phyloP scores from a whole-genome alignment of 35 echinoderm and acorn worm species.

The Patiria miniata region DNA sequence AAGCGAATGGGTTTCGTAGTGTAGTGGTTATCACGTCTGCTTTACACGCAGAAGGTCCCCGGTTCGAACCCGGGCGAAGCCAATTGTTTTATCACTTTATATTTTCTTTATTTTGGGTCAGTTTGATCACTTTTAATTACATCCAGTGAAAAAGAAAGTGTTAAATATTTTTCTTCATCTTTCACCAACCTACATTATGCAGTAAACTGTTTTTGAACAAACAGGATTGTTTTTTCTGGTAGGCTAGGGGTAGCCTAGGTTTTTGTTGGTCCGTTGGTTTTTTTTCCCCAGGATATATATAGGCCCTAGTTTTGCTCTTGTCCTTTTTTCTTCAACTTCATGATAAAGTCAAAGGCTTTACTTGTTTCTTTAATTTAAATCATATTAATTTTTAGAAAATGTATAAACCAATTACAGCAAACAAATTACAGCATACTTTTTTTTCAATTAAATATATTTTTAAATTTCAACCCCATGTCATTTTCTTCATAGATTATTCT shows the following conservation, averaged over 20 bases:
- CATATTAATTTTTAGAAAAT: background rate
- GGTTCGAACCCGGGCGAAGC: constrained; percentile 97
- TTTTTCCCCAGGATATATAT: background rate
- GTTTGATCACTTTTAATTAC: background rate
- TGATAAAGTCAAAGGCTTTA: background rate
- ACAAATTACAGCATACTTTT: background rate
- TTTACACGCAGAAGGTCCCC: constrained; percentile 99
- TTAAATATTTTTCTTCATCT: too few relatives aligned
- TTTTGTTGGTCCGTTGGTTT: background rate
- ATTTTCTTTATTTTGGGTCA: constrained; percentile 10
- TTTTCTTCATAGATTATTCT: too few relatives aligned
- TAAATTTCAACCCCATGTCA: too few relatives aligned
- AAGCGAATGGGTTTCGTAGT: constrained; percentile 61
- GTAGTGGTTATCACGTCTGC: constrained; percentile 99
- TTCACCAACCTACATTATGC: too few relatives aligned
- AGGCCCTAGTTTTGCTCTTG: background rate
- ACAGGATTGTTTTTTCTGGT: too few relatives aligned
- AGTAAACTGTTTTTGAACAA: too few relatives aligned
- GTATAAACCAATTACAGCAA: background rate
- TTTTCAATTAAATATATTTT: too few relatives aligned
- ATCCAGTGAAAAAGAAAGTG: too few relatives aligned
- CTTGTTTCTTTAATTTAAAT: background rate
- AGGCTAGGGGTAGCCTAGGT: too few relatives aligned
- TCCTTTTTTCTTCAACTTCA: too few relatives aligned
- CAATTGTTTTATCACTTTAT: constrained; percentile 44